phyloP scores from a whole-genome alignment of 53 echinoderm and acorn worm species.

The Temnopleurus reevesii region DNA sequence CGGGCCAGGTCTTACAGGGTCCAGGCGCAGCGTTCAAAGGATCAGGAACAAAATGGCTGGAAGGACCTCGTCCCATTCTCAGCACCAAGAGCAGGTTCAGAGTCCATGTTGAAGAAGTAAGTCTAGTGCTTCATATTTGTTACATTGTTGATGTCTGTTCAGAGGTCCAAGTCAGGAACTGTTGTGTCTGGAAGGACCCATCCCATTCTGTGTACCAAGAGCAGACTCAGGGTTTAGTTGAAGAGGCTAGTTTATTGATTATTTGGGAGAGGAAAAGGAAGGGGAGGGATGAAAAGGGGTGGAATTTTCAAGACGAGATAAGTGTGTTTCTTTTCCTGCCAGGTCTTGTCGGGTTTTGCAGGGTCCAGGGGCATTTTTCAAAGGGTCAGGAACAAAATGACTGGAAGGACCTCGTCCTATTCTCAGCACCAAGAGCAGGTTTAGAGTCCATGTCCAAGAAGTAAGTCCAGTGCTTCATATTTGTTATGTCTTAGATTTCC shows the following conservation, averaged over 20 bases:
- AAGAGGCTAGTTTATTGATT: too few species aligned
- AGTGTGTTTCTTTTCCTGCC: slow-evolving; percentile 91
- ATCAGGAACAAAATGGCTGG: slow-evolving; percentile 88
- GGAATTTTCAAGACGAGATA: too few species aligned
- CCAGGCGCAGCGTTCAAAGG: slow-evolving; percentile 83
- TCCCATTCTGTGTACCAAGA: too few species aligned
- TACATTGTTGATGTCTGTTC: neutral
- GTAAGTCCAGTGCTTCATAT: slow-evolving; percentile 43
- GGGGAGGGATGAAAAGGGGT: too few species aligned
- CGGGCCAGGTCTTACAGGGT: slow-evolving; percentile 87
- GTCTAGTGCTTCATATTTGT: neutral
- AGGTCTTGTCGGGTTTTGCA: slow-evolving; percentile 79
- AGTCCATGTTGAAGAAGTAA: slow-evolving; percentile 90
- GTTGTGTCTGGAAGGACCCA: too few species aligned
- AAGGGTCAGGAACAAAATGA: slow-evolving; percentile 85
- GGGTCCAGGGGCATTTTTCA: slow-evolving; percentile 84
- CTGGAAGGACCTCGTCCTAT: slow-evolving; percentile 88
- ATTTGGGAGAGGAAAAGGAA: too few species aligned
- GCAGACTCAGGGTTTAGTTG: too few species aligned
- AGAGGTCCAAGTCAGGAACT: too few species aligned
- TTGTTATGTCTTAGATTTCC: neutral
- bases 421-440: slow-evolving; percentile 79
- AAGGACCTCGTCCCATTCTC: slow-evolving; percentile 87
- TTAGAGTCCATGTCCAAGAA: slow-evolving; percentile 92
- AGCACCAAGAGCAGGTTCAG: slow-evolving; percentile 85